Base-by-base conservation (phyloP, 2,797 vertebrate genomes). In the Emys orbicularis region DNA sequence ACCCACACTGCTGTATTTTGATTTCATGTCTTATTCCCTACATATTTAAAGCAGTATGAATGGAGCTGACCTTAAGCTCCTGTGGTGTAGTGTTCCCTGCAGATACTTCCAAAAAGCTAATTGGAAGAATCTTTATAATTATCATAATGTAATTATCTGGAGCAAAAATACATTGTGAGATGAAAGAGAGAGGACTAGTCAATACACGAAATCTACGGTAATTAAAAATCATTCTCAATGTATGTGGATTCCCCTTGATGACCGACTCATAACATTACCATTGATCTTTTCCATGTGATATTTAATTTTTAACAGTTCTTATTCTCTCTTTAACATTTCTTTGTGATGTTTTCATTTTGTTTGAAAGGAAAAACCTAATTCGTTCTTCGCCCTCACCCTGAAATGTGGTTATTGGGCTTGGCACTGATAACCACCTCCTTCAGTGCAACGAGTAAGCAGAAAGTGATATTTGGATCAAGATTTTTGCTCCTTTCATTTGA, bases 111-210 rank as follows among this genome's bases (percentile, higher is more conserved):
- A 79, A 12, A 12, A 80, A 92, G 53, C 81, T 94, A 94, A 79
- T 44, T 54, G 77, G 84, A 96, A 49, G 87, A 95, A 92, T 90
- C 50, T 68, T 91, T 85, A 72, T 87, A 95, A 94, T 95, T 96
- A 97, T 84, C 86, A 74, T 10, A 37, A 53, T n/a, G 84, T 90
- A 96, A 96, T 96, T 96, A 90, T 94, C 91, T 96, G 92, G 50
- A 88, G 87, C 80, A 92, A 91, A 96, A 86, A 93, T 49, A 25
- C 80, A 87, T 88, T 94, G 85, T 81, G 93, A 96, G 83, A 81
- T 77, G 68, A 79, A 94, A 79, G 80, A 90, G 65, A 56, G n/a
- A 83, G 93, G 89, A 89, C 89, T 74, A 79, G 84, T 92, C 82
- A 86, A 76, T 87, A 81, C 88, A 90, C 94, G 80, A 92, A 90